A percentile compares a stretch with the other conserved stretches of the same genome.
Conservation (phyloP, 92 coral and sea anemone genomes). For the Zoanthus solanderi region DNA sequence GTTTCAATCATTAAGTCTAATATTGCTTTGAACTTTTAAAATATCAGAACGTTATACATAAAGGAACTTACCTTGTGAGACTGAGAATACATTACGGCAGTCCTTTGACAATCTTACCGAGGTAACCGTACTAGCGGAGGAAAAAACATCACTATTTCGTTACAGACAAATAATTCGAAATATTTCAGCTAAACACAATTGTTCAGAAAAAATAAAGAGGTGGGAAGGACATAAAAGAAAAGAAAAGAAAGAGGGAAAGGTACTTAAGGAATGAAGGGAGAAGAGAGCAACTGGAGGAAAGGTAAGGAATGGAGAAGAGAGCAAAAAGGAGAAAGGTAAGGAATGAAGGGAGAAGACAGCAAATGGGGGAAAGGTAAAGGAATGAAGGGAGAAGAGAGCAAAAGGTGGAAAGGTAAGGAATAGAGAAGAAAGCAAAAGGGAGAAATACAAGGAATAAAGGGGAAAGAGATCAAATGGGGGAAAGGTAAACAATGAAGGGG, state of each 20-base stretch:
- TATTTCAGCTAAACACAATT: not conserved
- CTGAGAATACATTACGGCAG: constrained; percentile 92
- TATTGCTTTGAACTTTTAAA: not conserved
- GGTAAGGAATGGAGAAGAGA: not conserved
- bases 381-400: not conserved
- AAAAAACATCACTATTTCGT: not conserved
- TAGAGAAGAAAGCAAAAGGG: too few relatives aligned
- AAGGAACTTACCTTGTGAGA: constrained; percentile 85
- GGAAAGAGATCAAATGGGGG: too few relatives aligned
- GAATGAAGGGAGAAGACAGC: not conserved
- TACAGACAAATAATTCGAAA: not conserved
- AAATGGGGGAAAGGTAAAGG: not conserved
- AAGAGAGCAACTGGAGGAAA: too few relatives aligned
- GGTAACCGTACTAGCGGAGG: constrained; percentile 81
- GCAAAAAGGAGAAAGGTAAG: not conserved
- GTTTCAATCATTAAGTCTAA: too few relatives aligned
- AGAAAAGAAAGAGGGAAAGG: too few relatives aligned
- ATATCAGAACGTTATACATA: not conserved
- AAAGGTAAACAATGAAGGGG: too few relatives aligned
- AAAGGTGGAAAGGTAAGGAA: too few relatives aligned
- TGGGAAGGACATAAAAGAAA: too few relatives aligned
- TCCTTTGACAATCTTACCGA: constrained; percentile 92
- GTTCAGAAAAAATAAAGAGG: not conserved
- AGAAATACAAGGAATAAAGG: too few relatives aligned
- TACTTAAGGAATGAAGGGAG: not conserved